Conservation (phyloP, 2,888 invertebrate genomes). For the Byasa hedistus region DNA sequence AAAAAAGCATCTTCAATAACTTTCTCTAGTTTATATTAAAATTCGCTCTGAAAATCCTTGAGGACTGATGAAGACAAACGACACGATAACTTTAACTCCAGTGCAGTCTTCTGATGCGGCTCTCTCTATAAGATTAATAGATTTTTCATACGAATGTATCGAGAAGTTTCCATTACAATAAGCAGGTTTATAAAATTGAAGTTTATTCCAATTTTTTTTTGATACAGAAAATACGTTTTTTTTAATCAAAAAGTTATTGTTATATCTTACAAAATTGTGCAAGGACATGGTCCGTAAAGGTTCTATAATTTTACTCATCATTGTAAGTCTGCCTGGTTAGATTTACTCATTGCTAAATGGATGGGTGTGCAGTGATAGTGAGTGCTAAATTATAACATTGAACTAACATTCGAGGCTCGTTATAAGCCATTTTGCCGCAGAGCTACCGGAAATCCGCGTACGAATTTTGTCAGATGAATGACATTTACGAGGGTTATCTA, state of each 20-base stretch:
- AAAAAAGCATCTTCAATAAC: neutral
- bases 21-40: slow-evolving; percentile 12
- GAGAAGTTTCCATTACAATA: neutral
- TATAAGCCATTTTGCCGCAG: too few relatives aligned
- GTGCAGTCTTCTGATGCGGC: slow-evolving; percentile 37
- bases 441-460: slow-evolving; percentile 5
- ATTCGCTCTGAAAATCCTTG: slow-evolving; percentile 30
- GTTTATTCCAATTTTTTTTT: too few relatives aligned
- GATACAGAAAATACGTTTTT: too few relatives aligned
- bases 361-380: too few relatives aligned
- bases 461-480: slow-evolving; percentile 17
- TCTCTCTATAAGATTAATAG: slow-evolving; percentile 34
- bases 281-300: too few relatives aligned
- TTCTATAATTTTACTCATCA: too few relatives aligned
- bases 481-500: slow-evolving; percentile 25
- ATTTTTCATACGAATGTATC: slow-evolving; percentile 35
- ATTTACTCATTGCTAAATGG: too few relatives aligned
- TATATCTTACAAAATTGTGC: too few relatives aligned
- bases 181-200: neutral
- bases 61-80: slow-evolving; percentile 51
- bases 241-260: too few relatives aligned
- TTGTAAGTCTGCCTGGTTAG: too few relatives aligned
- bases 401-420: too few relatives aligned
- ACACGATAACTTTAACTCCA: slow-evolving; percentile 33
- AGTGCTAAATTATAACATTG: too few relatives aligned